Evolutionary conservation across 2,113 vertebrate species (phyloP).

Genomic region (Passer domesticus): DNA sequence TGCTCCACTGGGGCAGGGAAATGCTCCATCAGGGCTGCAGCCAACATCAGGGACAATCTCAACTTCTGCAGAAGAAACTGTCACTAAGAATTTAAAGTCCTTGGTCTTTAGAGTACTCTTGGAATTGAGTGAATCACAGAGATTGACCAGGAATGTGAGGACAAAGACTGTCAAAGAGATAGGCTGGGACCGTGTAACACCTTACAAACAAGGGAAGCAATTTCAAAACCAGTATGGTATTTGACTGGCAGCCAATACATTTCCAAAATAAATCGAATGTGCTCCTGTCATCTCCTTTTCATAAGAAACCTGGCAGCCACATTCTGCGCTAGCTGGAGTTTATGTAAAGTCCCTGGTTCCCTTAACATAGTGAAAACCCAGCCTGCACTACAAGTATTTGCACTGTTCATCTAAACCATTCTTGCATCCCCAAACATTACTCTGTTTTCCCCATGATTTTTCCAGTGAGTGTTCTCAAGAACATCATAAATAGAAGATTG

Average conservation of each 20-base stretch:
- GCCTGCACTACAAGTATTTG: constrained; percentile 27
- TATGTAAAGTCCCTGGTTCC: constrained; percentile 64
- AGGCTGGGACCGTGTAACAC: constrained; percentile 34
- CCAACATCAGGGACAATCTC: neutral
- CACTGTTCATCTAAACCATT: constrained; percentile 26
- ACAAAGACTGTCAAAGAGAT: constrained; percentile 50
- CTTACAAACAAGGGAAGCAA: constrained; percentile 55
- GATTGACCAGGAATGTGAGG: constrained; percentile 25
- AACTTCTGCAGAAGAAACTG: neutral
- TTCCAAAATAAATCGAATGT: constrained; percentile 69
- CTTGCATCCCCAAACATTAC: neutral
- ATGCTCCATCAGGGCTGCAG: neutral
- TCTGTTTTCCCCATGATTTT: neutral
- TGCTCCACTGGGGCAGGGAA: neutral
- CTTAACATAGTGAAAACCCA: constrained; percentile 52
- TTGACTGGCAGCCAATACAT: constrained; percentile 69
- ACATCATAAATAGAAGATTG: neutral
- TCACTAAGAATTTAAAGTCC: neutral
- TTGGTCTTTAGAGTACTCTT: neutral
- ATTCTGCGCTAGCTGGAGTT: constrained; percentile 52
- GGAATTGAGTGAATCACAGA: neutral
- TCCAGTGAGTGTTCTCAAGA: neutral
- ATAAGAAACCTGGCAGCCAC: constrained; percentile 70
- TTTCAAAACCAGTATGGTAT: constrained; percentile 67
- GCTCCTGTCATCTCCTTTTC: constrained; percentile 71